phyloP scores from a whole-genome alignment of 1,140 invertebrate species.

The Triops cancriformis region DNA sequence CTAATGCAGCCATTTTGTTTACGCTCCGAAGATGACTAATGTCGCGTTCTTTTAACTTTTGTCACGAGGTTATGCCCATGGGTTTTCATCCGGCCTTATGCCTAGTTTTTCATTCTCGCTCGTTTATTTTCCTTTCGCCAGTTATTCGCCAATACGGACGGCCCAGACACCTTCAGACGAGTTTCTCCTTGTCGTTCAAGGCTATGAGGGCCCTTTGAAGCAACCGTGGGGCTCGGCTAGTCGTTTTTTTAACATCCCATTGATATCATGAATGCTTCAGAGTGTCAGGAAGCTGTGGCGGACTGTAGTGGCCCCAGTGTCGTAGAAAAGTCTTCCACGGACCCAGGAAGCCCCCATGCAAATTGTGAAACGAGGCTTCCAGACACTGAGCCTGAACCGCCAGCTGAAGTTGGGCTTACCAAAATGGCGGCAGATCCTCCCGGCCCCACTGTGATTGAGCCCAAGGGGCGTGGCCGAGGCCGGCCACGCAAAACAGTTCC shows the following conservation, averaged over 20 bases:
- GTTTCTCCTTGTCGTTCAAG: neutral
- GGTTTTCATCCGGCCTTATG: neutral
- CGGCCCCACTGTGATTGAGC: neutral
- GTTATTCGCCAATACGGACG: neutral
- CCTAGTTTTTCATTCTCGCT: neutral
- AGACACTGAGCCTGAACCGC: neutral
- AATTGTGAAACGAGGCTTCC: neutral
- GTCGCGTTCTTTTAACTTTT: neutral
- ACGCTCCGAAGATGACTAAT: neutral
- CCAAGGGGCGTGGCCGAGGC: neutral
- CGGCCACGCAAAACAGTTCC: neutral
- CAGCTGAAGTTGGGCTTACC: neutral
- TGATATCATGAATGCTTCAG: neutral
- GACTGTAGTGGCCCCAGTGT: neutral
- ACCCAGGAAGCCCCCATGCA: neutral
- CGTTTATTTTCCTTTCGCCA: neutral
- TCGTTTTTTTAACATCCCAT: neutral
- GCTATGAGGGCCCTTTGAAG: neutral
- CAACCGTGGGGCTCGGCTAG: neutral
- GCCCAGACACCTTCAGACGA: neutral
- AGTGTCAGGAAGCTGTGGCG: neutral
- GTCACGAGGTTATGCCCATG: neutral
- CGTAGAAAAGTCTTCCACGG: neutral
- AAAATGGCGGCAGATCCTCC: neutral
- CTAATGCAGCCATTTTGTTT: neutral